A percentile compares a stretch with the other conserved stretches of the same genome.
Conservation (phyloP, 2,113 vertebrate species). For the Psettodes erumei region DNA sequence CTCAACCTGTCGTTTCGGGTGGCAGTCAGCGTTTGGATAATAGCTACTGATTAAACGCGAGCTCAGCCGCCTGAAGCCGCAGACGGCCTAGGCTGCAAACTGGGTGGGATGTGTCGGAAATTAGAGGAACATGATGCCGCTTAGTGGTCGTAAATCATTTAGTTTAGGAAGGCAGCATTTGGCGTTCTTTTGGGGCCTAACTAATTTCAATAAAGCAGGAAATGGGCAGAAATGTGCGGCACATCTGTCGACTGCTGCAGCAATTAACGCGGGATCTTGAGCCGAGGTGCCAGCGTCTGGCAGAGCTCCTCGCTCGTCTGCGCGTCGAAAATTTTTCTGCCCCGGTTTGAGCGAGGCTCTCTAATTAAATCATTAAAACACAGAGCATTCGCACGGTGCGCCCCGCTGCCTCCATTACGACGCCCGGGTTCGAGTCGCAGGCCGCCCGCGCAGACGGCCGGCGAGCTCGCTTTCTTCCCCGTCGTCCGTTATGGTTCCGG, state of each 20-base stretch:
- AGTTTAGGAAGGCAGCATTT: conserved; percentile 66
- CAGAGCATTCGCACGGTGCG: conserved; percentile 77
- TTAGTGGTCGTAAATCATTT: conserved; percentile 65
- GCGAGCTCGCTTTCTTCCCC: conserved; percentile 14
- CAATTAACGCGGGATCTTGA: conserved; percentile 72
- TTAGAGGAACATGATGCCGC: conserved; percentile 52
- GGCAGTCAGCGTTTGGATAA: conserved; percentile 4
- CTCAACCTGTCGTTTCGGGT: conserved; percentile 6
- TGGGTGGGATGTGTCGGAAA: conserved; percentile 33
- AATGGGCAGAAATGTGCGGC: conserved; percentile 68
- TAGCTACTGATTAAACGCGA: conserved; percentile 40
- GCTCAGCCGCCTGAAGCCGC: conserved; percentile 43
- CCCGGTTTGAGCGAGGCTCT: conserved; percentile 74
- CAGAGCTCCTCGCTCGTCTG: conserved; percentile 59
- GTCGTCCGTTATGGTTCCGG: conserved; percentile 39
- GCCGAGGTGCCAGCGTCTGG: conserved; percentile 40
- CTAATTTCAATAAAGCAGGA: conserved; percentile 72
- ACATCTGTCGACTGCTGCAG: conserved; percentile 75
- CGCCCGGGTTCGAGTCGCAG: conserved; percentile 50
- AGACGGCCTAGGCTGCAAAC: conserved; percentile 27
- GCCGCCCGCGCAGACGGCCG: conserved; percentile 17
- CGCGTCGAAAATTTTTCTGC: conserved; percentile 73
- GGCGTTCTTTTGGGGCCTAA: conserved; percentile 56
- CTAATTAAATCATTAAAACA: conserved; percentile 84
- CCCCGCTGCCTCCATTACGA: conserved; percentile 77